Evolutionary conservation across 2,888 invertebrate genomes (phyloP).

Genomic region (Himalopsyche kuldschensis): DNA sequence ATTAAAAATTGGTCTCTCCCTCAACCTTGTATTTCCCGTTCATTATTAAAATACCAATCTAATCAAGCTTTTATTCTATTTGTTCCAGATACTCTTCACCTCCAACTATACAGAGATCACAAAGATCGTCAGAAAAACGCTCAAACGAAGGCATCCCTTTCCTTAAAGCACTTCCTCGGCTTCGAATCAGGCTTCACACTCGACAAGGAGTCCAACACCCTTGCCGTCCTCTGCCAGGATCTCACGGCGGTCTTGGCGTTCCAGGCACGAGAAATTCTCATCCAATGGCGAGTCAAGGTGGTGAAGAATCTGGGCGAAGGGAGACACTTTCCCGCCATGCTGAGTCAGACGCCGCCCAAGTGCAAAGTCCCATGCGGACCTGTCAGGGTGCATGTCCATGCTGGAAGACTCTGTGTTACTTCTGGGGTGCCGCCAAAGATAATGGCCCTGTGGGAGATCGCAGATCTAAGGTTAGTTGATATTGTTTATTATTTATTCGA

Average conservation of each 20-base stretch:
- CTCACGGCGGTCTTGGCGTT: conserved; percentile 86
- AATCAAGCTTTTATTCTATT: neutral
- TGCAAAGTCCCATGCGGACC: conserved; percentile 71
- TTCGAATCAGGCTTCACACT: conserved; percentile 85
- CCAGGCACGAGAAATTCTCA: conserved; percentile 81
- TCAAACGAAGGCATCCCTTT: conserved; percentile 84
- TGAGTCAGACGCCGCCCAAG: neutral
- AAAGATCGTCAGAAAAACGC: conserved; percentile 86
- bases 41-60: neutral
- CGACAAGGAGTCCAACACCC: conserved; percentile 88
- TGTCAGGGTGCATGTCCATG: conserved; percentile 80
- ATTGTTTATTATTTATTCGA: no score
- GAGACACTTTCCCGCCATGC: neutral
- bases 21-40: neutral
- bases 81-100: conserved; percentile 79
- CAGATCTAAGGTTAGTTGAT: conserved; percentile 51
- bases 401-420: conserved; percentile 78
- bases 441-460: conserved; percentile 65
- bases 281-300: conserved; percentile 73
- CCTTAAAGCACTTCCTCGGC: conserved; percentile 84
- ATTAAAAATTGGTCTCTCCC: no score
- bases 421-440: conserved; percentile 80
- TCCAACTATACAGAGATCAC: conserved; percentile 85
- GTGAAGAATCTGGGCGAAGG: conserved; percentile 8
- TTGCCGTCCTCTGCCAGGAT: conserved; percentile 80